Base-by-base conservation (phyloP, 2,888 invertebrate genomes). In the Allophyes oxyacanthae region DNA sequence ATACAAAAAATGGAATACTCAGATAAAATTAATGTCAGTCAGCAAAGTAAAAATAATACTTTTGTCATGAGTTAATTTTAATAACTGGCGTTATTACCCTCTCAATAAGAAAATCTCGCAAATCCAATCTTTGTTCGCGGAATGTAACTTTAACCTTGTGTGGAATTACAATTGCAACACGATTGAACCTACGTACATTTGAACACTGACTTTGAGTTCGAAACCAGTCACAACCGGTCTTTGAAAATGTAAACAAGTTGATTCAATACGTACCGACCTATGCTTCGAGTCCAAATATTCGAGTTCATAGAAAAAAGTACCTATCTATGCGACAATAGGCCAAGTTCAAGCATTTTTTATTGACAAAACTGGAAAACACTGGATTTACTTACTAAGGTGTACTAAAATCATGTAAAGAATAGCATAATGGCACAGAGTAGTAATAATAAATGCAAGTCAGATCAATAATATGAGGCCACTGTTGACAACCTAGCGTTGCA, bases 381-480 rank as follows among this genome's bases (percentile, higher is more conserved):
- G n/a, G 45, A 43, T 50, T 48, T 64, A 42, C 51, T 32, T 40
- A 37, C 11, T 11, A 38, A 32, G 32, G n/a, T 36, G 26, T n/a
- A 42, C 38, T 40, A 50, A 38, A 49, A 43, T 15, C 6, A 51
- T 38, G 15, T 46, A 30, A 38, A 52, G 56, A 57, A 57, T 26
- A 4, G 20, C 20, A 57, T 58, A 71, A 81, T 80, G 80, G 82
- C 79, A 81, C 81, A 61, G 58, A 64, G 11, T 38, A 62, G 48
- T 50, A 59, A 53, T 33, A 54, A 64, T 71, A 75, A 72, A 73
- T 71, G 73, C 70, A 68, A 48, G 44, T 72, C 68, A 74, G 69
- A 68, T 75, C 66, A 54, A 68, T 56, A 44, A 48, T 30, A 61
- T 62, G 44, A 75, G 70, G 78, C 72, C 72, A 64, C 59, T 59